These are phyloP conservation scores for Hydrozoanthus tunicans DNA, from an alignment of 64 coral and sea anemone species.

Conservation along the genomic window DNA sequence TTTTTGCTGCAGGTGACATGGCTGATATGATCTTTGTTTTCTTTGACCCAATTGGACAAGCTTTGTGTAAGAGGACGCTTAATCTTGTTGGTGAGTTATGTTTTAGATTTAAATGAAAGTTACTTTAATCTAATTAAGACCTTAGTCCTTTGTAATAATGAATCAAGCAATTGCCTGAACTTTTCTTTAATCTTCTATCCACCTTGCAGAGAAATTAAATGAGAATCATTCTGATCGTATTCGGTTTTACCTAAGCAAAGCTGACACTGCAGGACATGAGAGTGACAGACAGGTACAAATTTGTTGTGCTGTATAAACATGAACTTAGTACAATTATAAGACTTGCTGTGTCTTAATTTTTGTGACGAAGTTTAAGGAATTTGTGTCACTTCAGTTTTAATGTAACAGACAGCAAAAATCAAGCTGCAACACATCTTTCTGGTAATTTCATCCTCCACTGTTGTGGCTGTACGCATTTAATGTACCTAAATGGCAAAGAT, in stretches of 20 bases:
- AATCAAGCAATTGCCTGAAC: too few relatives aligned
- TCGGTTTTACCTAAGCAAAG: slow-evolving; percentile 93
- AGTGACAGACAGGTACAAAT: slow-evolving; percentile 92
- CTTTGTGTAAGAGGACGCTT: slow-evolving; percentile 92
- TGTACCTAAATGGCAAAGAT: too few relatives aligned
- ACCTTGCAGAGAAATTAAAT: slow-evolving; percentile 77
- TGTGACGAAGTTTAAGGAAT: too few relatives aligned
- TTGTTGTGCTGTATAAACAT: background rate
- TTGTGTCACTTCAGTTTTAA: too few relatives aligned
- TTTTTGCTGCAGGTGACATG: slow-evolving; percentile 64
- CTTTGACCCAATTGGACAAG: slow-evolving; percentile 99
- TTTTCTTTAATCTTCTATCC: too few relatives aligned
- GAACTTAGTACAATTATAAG: background rate
- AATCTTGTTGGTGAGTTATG: slow-evolving; percentile 92
- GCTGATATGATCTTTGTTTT: slow-evolving; percentile 99
- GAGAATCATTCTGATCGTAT: slow-evolving; percentile 86
- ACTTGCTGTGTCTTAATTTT: background rate
- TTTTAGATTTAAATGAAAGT: background rate
- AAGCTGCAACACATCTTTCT: too few relatives aligned
- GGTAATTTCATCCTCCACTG: too few relatives aligned
- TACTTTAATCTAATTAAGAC: background rate
- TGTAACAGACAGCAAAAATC: too few relatives aligned
- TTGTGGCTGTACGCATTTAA: too few relatives aligned
- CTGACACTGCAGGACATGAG: slow-evolving; percentile 94
- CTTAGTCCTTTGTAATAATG: too few relatives aligned